Evolutionary conservation across 2,797 vertebrate genomes (phyloP).

Genomic region (Smutsia temminckii): DNA sequence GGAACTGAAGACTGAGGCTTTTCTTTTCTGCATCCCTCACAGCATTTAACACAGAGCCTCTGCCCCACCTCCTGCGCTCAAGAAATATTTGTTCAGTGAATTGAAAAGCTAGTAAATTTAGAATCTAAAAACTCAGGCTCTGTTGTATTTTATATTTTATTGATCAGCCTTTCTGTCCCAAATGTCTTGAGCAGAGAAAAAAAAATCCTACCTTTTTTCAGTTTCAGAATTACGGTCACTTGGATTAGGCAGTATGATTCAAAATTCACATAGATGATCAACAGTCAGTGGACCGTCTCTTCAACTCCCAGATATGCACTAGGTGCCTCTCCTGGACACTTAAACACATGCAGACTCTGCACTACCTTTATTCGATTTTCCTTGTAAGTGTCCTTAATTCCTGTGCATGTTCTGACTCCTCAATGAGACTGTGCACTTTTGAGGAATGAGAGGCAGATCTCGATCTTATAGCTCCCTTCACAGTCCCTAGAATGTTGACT

Average conservation of each 20-base stretch:
- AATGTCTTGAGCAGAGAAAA: background rate
- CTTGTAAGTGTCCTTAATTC: background rate
- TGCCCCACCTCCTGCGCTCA: background rate
- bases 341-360: no score
- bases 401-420: background rate
- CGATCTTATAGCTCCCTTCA: background rate
- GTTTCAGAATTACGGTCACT: background rate
- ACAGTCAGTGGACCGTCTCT: background rate
- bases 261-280: background rate
- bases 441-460: background rate
- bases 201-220: background rate
- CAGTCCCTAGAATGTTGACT: background rate
- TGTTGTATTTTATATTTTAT: conserved; percentile 16
- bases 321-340: background rate
- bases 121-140: background rate
- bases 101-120: background rate
- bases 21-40: background rate
- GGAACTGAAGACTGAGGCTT: background rate
- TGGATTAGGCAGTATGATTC: background rate
- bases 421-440: background rate
- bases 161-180: background rate
- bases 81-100: conserved; percentile 29
- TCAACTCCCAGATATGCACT: background rate
- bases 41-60: background rate
- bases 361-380: background rate